Conservation (phyloP, 1,140 invertebrate genomes). For the Pseudomyrmex pallidus region DNA sequence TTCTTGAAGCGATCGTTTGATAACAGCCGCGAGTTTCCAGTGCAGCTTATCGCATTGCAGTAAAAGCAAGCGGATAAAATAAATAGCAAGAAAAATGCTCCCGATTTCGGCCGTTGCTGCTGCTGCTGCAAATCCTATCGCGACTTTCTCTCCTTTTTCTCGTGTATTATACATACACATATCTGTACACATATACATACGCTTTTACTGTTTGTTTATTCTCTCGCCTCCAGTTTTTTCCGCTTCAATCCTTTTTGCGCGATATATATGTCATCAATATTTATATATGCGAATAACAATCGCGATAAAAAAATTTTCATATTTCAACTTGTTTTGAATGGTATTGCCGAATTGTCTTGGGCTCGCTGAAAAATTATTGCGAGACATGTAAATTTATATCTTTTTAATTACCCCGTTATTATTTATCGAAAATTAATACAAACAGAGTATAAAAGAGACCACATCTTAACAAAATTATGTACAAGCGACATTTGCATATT, state of each 20-base stretch:
- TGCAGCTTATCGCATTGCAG: slow-evolving; percentile 25
- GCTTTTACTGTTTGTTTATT: neutral
- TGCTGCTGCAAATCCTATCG: slow-evolving; percentile 13
- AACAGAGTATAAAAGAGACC: too few relatives aligned
- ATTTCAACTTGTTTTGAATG: neutral
- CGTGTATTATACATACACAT: neutral
- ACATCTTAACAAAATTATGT: too few relatives aligned
- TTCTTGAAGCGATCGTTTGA: slow-evolving; percentile 33
- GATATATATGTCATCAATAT: slow-evolving; percentile 16
- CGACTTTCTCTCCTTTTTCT: neutral
- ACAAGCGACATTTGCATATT: too few relatives aligned
- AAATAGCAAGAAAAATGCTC: slow-evolving; percentile 39
- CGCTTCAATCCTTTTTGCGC: neutral
- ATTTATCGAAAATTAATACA: too few relatives aligned
- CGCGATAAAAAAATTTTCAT: slow-evolving; percentile 3
- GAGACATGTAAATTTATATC: too few relatives aligned
- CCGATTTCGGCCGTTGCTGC: slow-evolving; percentile 3
- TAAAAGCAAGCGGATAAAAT: slow-evolving; percentile 39
- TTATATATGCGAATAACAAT: slow-evolving; percentile 24
- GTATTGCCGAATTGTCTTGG: neutral
- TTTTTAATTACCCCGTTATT: too few relatives aligned
- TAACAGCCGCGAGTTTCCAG: neutral
- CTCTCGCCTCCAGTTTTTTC: neutral
- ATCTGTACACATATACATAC: neutral
- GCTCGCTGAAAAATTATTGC: neutral